phyloP scores from a whole-genome alignment of 2,888 invertebrate species.

The Camponotus fellah region DNA sequence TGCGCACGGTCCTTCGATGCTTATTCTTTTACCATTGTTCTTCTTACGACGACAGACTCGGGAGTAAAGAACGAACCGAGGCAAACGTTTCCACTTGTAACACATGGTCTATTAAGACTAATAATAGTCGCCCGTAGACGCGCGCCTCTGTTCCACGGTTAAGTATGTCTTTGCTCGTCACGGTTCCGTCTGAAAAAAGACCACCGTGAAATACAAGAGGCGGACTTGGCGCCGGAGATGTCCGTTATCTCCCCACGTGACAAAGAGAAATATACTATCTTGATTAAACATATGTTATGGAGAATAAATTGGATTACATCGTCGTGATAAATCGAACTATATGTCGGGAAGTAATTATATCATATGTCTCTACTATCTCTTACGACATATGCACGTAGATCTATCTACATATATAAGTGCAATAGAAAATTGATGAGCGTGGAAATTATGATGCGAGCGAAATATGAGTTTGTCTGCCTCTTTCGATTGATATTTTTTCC shows the following conservation, averaged over 20 bases:
- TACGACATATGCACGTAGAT: background rate
- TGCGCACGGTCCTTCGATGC: slow-evolving; percentile 38
- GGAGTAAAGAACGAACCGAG: slow-evolving; percentile 2
- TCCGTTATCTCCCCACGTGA: background rate
- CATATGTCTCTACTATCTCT: background rate
- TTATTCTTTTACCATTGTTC: slow-evolving; percentile 47
- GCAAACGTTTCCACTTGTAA: slow-evolving; percentile 67
- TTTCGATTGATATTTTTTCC: background rate
- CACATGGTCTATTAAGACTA: slow-evolving; percentile 85
- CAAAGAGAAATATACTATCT: slow-evolving; percentile 9
- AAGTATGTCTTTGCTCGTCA: slow-evolving; percentile 29
- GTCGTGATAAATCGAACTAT: slow-evolving; percentile 15
- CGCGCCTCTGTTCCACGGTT: slow-evolving; percentile 46
- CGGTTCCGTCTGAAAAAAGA: slow-evolving; percentile 42
- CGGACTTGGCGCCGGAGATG: slow-evolving; percentile 17
- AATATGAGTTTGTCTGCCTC: background rate
- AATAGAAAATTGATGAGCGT: too few relatives aligned
- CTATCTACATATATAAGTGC: background rate
- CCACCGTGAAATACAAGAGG: slow-evolving; percentile 60
- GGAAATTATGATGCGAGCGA: too few relatives aligned
- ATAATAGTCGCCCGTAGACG: slow-evolving; percentile 79
- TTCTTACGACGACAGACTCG: slow-evolving; percentile 47
- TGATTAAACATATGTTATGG: background rate
- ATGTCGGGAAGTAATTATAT: slow-evolving; percentile 1
- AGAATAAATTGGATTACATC: slow-evolving; percentile 4